Conservation (phyloP, 2,113 vertebrate genomes). For the Candoia aspera region DNA sequence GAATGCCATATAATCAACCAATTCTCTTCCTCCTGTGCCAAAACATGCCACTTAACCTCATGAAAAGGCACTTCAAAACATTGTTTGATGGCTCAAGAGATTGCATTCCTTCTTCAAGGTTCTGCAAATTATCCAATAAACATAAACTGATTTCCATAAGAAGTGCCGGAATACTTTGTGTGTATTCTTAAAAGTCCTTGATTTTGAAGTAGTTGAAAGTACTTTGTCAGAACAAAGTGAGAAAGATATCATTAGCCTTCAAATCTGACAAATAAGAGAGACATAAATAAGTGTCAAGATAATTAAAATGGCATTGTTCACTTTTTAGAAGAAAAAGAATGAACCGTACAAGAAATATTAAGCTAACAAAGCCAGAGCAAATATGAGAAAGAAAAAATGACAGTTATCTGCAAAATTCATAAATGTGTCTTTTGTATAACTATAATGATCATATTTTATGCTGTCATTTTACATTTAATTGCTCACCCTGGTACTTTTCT, state of each 20-base stretch:
- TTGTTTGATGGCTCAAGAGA: conserved; percentile 50
- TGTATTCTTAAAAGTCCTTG: conserved; percentile 60
- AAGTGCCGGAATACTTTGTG: conserved; percentile 59
- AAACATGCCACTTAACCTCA: conserved; percentile 49
- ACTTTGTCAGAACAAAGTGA: conserved; percentile 68
- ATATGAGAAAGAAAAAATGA: conserved; percentile 83
- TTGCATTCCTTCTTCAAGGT: conserved; percentile 60
- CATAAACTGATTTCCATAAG: conserved; percentile 62
- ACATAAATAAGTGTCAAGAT: conserved; percentile 75
- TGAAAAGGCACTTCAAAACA: conserved; percentile 62
- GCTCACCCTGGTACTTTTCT: conserved; percentile 82
- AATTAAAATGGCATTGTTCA: conserved; percentile 81
- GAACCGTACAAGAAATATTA: conserved; percentile 82
- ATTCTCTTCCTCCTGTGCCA: conserved; percentile 53
- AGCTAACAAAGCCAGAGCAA: conserved; percentile 85
- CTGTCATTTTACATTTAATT: conserved; percentile 87
- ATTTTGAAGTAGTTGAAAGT: conserved; percentile 72
- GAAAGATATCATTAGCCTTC: conserved; percentile 74
- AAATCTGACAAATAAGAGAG: conserved; percentile 77
- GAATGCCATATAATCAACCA: conserved; percentile 50
- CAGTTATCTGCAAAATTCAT: conserved; percentile 92
- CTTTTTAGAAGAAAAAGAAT: conserved; percentile 75
- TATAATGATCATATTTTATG: conserved; percentile 91
- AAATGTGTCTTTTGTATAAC: conserved; percentile 90
- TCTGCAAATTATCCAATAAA: conserved; percentile 57